Evolutionary conservation across 1,140 invertebrate species (phyloP), one percentile per base, ranked within the genome.

Genomic region (Lasaia peninsularis): DNA sequence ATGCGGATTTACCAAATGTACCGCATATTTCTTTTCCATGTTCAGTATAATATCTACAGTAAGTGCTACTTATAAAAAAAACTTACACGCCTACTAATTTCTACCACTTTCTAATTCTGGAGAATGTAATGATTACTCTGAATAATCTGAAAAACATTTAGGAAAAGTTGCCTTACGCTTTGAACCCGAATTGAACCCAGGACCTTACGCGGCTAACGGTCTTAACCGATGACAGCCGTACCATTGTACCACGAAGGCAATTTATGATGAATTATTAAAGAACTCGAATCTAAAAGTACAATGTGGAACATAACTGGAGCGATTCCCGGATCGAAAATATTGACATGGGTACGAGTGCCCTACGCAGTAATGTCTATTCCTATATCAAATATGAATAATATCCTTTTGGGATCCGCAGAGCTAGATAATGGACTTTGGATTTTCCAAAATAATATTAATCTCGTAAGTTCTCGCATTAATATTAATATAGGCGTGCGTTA

Each of bases 401-500:
- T 52, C 24, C 55, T 50, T 58, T 21, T 16, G 57, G 57, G 62
- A 56, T 33, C 18, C 31, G 24, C 53, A 44, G 40, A 16, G 34
- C 33, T 16, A 28, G 32, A 58, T 49, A 58, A 53, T 51, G 31
- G 18, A 53, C 49, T 40, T 32, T 16, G 35, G 48, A 52, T 50
- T 51, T 57, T 32, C 56, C 28, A 35, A 52, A 59, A 57, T 56
- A 60, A 61, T 52, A 63, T 58, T 56, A 31, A 67, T 62, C 56
- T 28, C 40, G 48, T 56, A 64, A 67, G 50, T 51, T 57, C 37
- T 20, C 12, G 53, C 64, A 64, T 71, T 65, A 68, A 65, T 71
- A 71, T 71, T 65, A 67, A 67, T 65, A 49, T 35, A 10, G 52
- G 56, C 58, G 62, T 21, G 33, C 55, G 51, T 63, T 28, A 35